Conservation (phyloP, 2,888 invertebrate genomes). For the Alcis repandata region DNA sequence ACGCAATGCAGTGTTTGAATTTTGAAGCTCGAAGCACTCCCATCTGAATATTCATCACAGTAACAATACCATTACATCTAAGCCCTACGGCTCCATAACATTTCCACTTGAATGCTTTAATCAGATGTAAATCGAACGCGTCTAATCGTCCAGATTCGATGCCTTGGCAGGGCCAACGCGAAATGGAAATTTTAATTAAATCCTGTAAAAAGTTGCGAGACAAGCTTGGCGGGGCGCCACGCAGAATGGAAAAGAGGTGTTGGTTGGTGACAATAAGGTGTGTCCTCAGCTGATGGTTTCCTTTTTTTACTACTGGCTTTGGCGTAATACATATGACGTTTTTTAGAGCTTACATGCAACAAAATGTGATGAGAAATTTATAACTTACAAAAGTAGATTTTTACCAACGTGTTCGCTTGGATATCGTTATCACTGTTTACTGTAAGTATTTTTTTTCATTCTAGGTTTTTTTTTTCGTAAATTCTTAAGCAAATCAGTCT, state of each 20-base stretch:
- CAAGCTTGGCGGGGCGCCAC: conserved; percentile 41
- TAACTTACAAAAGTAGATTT: no score
- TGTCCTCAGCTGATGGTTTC: not conserved
- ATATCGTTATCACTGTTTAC: no score
- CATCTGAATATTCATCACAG: conserved; percentile 34
- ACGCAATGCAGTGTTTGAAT: conserved; percentile 24
- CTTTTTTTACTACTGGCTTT: not conserved
- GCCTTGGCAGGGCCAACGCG: conserved; percentile 29
- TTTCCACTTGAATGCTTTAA: conserved; percentile 40
- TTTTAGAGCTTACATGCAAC: no score
- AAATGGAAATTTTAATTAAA: conserved; percentile 45
- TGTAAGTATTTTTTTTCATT: no score
- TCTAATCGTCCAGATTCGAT: conserved; percentile 36
- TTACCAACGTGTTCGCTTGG: no score
- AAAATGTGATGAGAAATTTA: no score
- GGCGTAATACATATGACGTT: not conserved
- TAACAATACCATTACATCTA: conserved; percentile 38
- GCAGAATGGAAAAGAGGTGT: conserved; percentile 11
- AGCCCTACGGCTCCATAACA: conserved; percentile 36
- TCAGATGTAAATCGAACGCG: conserved; percentile 41
- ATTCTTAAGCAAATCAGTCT: no score
- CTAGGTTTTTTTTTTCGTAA: no score
- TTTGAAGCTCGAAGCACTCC: conserved; percentile 24
- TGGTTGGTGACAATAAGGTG: conserved; percentile 9
- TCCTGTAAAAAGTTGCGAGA: conserved; percentile 38